Evolutionary conservation across 2,888 invertebrate species (phyloP), one percentile per base, ranked within the genome.

Genomic region (Melangyna quadrimaculata): DNA sequence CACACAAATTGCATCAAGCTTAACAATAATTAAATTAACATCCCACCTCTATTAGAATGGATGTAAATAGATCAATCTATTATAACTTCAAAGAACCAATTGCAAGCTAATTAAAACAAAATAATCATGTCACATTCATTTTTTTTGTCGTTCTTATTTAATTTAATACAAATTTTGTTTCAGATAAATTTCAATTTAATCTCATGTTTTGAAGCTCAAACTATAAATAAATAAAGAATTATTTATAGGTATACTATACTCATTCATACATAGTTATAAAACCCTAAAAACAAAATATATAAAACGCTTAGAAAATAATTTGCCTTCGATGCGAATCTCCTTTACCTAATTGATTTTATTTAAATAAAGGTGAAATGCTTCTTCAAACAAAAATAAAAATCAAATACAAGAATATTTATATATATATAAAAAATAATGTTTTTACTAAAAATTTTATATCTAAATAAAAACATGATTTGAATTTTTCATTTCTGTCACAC

Each of bases 281-380:
- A 37, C 29, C 53, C 2, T n/a, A 17, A 27, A 35, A 32, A 40
- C 7, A 17, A 27, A 35, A 32, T 32, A 59, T 40, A 48, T 48
- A 75, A 84, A 77, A 84, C 75, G 72, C 79, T 79, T 84, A 79
- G 72, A 40, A 84, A 80, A 79, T 84, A 75, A 72, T 84, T 84
- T 84, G 84, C 84, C 84, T 84, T 84, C 69, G 57, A 84, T 57
- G 67, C 71, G 61, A 61, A 40, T 79, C 79, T 79, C 53, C 75
- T 75, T 79, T 35, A n/a, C n/a, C n/a, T n/a, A 40, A 70, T 61
- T 32, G 69, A 57, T 59, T 51, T 37, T 61, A 48, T 78, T 70
- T 29, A 45, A 51, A 45, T 72, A 71, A 69, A 72, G 75, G 67
- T 61, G 67, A 75, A 72, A 53, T 45, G 74, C 78, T 82, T 79